Percentiles rank a stretch among this genome's conserved stretches.
Evolutionary conservation across 2,797 vertebrate species (phyloP).

Genomic region (Periparus ater): DNA sequence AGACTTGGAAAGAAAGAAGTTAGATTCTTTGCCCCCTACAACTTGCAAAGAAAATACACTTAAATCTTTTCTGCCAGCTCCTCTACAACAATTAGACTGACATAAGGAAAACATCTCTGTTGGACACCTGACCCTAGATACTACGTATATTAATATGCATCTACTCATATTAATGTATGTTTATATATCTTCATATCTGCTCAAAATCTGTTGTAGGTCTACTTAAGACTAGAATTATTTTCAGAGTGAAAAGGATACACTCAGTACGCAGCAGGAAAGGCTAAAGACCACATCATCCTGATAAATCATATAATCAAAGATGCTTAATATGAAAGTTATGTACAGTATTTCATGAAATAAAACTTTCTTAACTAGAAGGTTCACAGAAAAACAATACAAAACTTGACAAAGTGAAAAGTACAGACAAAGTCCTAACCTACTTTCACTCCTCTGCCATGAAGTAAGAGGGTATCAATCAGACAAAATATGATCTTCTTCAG

Average conservation of each 20-base stretch:
- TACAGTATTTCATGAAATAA: background rate
- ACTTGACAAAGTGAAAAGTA: conserved; percentile 1
- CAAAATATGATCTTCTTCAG: conserved; percentile 68
- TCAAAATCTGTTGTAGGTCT: background rate
- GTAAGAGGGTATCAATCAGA: conserved; percentile 24
- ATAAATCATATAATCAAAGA: background rate
- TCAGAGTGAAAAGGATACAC: background rate
- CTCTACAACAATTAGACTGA: background rate
- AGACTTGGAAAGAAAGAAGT: background rate
- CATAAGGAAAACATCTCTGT: background rate
- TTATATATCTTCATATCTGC: background rate
- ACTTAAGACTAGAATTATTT: background rate
- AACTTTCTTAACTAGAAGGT: background rate
- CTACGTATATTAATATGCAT: background rate
- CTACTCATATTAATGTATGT: background rate
- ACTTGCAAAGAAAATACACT: background rate
- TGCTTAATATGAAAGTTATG: background rate
- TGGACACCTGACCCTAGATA: background rate
- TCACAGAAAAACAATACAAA: conserved; percentile 21
- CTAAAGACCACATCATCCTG: background rate
- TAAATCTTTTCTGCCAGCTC: background rate
- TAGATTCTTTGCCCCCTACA: background rate
- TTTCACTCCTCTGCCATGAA: background rate
- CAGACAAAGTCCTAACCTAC: conserved; percentile 34
- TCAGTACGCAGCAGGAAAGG: background rate